Evolutionary conservation across 2,797 vertebrate species (phyloP), one percentile per base, ranked within the genome.

Genomic region (Anableps anableps): DNA sequence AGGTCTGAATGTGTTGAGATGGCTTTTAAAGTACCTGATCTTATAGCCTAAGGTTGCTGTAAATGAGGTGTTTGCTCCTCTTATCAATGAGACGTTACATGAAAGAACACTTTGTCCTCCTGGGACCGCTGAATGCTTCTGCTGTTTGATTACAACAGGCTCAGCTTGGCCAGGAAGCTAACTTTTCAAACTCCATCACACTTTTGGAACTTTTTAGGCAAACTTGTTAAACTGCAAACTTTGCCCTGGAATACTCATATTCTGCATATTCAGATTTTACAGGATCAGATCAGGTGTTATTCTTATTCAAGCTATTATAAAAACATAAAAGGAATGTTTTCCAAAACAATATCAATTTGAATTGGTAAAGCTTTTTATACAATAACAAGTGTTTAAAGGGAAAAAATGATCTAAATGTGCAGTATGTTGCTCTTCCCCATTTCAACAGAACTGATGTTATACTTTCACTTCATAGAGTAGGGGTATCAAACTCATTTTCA

Each of bases 71-170:
- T 95, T 95, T 95, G 91, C 85, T 89, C 87, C 89, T 93, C 86
- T 94, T 94, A 90, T 87, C 93, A 95, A 95, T 95, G 95, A 95
- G 93, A 94, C 92, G 94, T 95, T 93, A 93, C 95, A 94, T 90
- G 88, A 94, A 88, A 82, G 90, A 85, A 88, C 77, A 81, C 80
- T 71, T 80, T 5, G 86, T 78, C 81, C 76, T 76, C 80, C 60
- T 58, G 53, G 81, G 74, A 41, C 66, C 66, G 68, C 71, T 79
- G 45, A 81, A 86, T 79, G 83, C 64, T 80, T 88, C 87, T 76
- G 79, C 77, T 75, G 79, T 71, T 85, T 78, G 80, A 83, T 86
- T 82, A 83, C 88, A 87, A 84, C 75, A 78, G 74, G 68, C 81
- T 85, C 84, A 78, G 86, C 85, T 81, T 78, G 38, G 50, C 75